Evolutionary conservation across 2,113 vertebrate species (phyloP).

Genomic region (Oxygymnocypris stewartii): DNA sequence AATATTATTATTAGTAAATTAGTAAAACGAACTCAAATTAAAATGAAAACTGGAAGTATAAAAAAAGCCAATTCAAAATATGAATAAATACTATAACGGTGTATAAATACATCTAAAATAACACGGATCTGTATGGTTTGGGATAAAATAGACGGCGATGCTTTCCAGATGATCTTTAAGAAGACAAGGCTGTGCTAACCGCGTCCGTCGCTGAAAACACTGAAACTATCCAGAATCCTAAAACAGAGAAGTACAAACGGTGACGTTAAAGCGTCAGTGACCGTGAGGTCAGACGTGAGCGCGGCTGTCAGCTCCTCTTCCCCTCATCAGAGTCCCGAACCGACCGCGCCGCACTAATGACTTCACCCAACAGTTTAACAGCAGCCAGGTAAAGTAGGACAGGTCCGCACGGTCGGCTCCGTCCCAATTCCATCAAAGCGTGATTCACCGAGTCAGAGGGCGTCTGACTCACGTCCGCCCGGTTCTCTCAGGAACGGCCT

Average conservation of each 20-base stretch:
- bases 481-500: slow-evolving; percentile 12
- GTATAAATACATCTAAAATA: neutral
- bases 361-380: neutral
- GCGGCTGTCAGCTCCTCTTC: neutral
- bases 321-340: neutral
- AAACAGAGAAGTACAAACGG: neutral
- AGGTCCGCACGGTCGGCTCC: slow-evolving; percentile 8
- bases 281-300: neutral
- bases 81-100: neutral
- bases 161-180: neutral
- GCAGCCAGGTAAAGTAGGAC: slow-evolving; percentile 24
- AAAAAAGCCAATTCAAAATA: neutral
- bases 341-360: no score
- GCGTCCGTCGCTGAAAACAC: neutral
- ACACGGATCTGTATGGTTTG: neutral
- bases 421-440: slow-evolving; percentile 46
- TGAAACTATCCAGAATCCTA: neutral
- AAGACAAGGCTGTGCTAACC: neutral
- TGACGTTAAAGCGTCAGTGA: neutral
- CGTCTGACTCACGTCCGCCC: neutral
- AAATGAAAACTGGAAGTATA: no score
- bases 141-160: neutral
- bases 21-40: no score
- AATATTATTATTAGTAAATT: no score
- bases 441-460: slow-evolving; percentile 30